A percentile compares a stretch with the other conserved stretches of the same genome.
Conservation (phyloP, 2,113 vertebrate genomes). For the Bos taurus region ARS-UCD2.0 NC_037338.1:16981001-16981500, state of each 20-base stretch:
- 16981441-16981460: neutral
- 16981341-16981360: neutral
- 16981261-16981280: slow-evolving; percentile 11
- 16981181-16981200: slow-evolving; percentile 35
- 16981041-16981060: neutral
- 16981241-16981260: slow-evolving; percentile 37
- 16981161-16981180: neutral
- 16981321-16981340: neutral
- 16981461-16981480: neutral
- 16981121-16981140: neutral
- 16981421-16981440: neutral
- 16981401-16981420: neutral
- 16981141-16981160: neutral
- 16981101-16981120: neutral
- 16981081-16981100: neutral
- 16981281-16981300: slow-evolving; percentile 1
- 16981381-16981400: neutral
- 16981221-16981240: neutral
- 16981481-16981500: neutral
- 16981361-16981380: slow-evolving; percentile 21
- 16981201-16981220: neutral
- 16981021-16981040: slow-evolving; percentile 22
- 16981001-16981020: slow-evolving; percentile 36
- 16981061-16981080: neutral
- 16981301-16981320: neutral